These are phyloP conservation scores for Brachyhypopomus gauderio DNA, from an alignment of 2,113 vertebrate species.

Conservation along the genomic window DNA sequence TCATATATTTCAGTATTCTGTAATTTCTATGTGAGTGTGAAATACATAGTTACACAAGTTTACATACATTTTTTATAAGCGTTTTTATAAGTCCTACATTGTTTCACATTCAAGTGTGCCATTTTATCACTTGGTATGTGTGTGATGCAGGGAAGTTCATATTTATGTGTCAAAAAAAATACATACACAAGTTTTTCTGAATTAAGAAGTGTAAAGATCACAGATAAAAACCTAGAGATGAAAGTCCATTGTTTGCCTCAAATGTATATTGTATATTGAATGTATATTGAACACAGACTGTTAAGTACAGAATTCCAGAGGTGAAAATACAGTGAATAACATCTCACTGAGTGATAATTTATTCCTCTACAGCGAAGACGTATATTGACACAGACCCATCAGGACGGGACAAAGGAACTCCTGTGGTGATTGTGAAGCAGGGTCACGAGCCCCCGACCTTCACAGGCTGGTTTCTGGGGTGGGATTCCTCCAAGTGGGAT, in stretches of 20 bases:
- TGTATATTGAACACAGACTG: conserved; percentile 9
- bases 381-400: conserved; percentile 91
- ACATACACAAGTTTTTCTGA: too few relatives aligned
- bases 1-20: too few relatives aligned
- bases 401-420: conserved; percentile 82
- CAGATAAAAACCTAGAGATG: too few relatives aligned
- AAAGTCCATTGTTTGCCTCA: not conserved
- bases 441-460: conserved; percentile 87
- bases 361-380: conserved; percentile 77
- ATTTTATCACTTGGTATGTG: conserved; percentile 48
- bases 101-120: conserved; percentile 54
- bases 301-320: not conserved
- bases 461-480: conserved; percentile 93
- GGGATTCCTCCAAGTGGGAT: conserved; percentile 81
- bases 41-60: too few relatives aligned
- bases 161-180: conserved; percentile 61
- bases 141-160: conserved; percentile 51
- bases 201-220: too few relatives aligned
- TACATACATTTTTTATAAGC: too few relatives aligned
- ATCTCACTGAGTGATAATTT: conserved; percentile 8
- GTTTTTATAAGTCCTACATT: conserved; percentile 51
- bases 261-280: too few relatives aligned
- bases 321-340: conserved; percentile 25
- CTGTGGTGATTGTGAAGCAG: conserved; percentile 85
- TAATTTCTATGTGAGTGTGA: too few relatives aligned